Evolutionary conservation across 2,113 vertebrate species (phyloP).

Genomic region (Synchiropus splendidus): DNA sequence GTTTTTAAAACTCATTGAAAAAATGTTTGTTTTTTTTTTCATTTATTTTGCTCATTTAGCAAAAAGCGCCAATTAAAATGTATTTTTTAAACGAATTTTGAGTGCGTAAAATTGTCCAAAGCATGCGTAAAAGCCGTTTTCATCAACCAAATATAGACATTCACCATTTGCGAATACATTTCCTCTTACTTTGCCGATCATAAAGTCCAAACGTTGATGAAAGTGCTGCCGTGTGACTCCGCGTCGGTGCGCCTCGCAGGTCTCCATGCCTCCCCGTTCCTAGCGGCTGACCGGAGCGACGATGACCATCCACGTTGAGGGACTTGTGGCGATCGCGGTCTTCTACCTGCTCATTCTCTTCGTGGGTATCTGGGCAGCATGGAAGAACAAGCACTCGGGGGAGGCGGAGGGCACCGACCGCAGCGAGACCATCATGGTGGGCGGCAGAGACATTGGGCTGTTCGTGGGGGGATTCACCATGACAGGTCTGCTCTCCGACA

Average conservation of each 20-base stretch:
- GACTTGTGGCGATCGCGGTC: constrained; percentile 85
- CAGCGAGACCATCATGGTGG: constrained; percentile 94
- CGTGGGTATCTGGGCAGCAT: constrained; percentile 97
- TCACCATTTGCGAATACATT: too few relatives aligned
- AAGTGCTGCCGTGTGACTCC: too few relatives aligned
- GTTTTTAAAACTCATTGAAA: too few relatives aligned
- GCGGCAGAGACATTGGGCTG: constrained; percentile 92
- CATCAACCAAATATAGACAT: too few relatives aligned
- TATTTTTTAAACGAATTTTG: too few relatives aligned
- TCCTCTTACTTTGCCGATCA: too few relatives aligned
- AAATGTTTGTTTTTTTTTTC: too few relatives aligned
- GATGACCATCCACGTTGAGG: constrained; percentile 87
- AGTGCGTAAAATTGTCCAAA: too few relatives aligned
- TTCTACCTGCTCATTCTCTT: constrained; percentile 90
- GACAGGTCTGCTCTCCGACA: constrained; percentile 72
- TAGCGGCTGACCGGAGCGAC: constrained; percentile 51
- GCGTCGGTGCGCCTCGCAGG: constrained; percentile 29
- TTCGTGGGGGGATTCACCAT: constrained; percentile 96
- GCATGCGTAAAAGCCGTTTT: too few relatives aligned
- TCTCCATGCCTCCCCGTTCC: constrained; percentile 72
- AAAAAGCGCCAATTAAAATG: too few relatives aligned
- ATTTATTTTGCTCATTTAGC: too few relatives aligned
- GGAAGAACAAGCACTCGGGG: constrained; percentile 92
- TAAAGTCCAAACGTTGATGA: too few relatives aligned
- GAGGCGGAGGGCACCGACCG: constrained; percentile 75